phyloP scores from a whole-genome alignment of 2,113 vertebrate genomes.

The Strix aluco region DNA sequence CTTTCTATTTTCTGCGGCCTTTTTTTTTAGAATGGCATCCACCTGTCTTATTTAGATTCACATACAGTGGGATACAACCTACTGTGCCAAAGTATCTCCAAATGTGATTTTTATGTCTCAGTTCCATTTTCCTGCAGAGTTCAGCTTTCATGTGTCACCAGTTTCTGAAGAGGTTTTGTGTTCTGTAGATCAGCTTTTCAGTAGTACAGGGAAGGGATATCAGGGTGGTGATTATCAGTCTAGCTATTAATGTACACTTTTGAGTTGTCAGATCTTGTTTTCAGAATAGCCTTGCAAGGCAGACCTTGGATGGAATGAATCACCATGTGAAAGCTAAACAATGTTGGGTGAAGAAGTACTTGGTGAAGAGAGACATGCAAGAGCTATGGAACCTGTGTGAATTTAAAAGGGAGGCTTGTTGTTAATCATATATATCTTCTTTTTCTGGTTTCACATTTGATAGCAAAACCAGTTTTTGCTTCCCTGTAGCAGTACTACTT shows the following conservation, averaged over 20 bases:
- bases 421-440: background rate
- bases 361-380: background rate
- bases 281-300: background rate
- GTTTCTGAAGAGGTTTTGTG: background rate
- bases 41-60: background rate
- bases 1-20: background rate
- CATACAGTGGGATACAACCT: background rate
- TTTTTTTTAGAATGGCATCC: background rate
- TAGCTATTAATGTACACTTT: background rate
- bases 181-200: background rate
- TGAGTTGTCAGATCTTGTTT: background rate
- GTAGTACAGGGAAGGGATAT: background rate
- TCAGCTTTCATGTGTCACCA: background rate
- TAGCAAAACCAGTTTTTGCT: background rate
- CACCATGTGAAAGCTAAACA: background rate
- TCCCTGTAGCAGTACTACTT: background rate
- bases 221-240: background rate
- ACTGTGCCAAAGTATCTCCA: background rate
- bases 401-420: background rate
- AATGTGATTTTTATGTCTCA: background rate
- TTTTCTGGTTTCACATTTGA: background rate
- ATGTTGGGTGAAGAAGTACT: background rate
- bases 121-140: background rate
- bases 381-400: background rate
- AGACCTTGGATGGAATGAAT: background rate